Base-by-base conservation (phyloP, 2,888 invertebrate genomes). In the Spodoptera picta region DNA sequence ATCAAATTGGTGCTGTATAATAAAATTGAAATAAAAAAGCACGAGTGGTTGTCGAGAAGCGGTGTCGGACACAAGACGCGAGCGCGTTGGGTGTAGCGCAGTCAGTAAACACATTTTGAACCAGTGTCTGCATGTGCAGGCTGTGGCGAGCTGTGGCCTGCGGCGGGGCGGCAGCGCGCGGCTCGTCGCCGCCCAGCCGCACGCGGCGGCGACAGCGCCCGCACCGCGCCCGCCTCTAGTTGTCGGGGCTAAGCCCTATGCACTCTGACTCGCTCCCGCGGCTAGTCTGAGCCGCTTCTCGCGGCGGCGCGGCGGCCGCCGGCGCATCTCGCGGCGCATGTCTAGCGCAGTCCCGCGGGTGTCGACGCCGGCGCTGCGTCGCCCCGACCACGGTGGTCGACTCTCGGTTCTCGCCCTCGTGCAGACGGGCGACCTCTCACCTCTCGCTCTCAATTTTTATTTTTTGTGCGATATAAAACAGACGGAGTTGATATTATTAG, bases 41-140 rank as follows among this genome's bases (percentile, higher is more conserved):
- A 79, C 75, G 23, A 60, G 66, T 70, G 78, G 81, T 77, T 76
- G 79, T 77, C 81, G 89, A 88, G 90, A 92, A 92, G 92, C 93
- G 91, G 92, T 86, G 84, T 88, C 89, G 87, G 93, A 72, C 71
- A 75, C 51, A 65, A 80, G 82, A 80, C 75, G 79, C 82, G 79
- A 83, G 84, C 78, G 85, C 80, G 81, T 62, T 63, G 72, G 69
- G 69, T 70, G 61, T 65, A 56, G 60, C 54, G 62, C 70, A 68
- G 60, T 58, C 81, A 74, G 70, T 73, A 75, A 68, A 75, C 61
- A 65, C 72, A 87, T 69, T 84, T 84, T 91, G 88, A 91, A 84
- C 81, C 79, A 82, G 82, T 92, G 92, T 94, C 91, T 90, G 93
- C 92, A 85, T 93, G 94, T 93, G 94, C 94, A 94, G 94, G 94